A percentile compares a stretch with the other conserved stretches of the same genome.
Conservation (phyloP, 2,113 vertebrate genomes). For the Lucifuga dentata region DNA sequence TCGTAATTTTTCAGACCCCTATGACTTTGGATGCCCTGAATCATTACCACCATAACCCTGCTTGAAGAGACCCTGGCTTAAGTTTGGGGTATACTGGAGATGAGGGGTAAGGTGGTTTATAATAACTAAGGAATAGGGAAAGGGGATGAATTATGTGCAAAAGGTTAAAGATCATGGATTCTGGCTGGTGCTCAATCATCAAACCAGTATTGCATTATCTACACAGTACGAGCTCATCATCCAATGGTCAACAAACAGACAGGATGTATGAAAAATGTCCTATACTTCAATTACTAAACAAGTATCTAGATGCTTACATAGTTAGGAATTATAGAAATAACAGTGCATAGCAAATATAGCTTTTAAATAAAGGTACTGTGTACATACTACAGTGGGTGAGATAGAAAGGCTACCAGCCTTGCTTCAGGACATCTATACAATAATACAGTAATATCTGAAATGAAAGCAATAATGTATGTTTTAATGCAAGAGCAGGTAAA, state of each 20-base stretch:
- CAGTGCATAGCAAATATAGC: constrained; percentile 75
- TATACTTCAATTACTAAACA: constrained; percentile 52
- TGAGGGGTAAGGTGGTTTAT: constrained; percentile 21
- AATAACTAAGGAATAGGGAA: constrained; percentile 14
- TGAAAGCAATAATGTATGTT: constrained; percentile 81
- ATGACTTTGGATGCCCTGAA: constrained; percentile 24
- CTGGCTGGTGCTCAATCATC: constrained; percentile 78
- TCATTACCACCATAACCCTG: constrained; percentile 42
- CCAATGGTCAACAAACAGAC: constrained; percentile 55
- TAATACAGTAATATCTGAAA: constrained; percentile 81
- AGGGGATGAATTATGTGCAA: constrained; percentile 27
- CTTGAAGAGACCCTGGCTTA: constrained; percentile 9
- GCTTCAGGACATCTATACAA: constrained; percentile 79
- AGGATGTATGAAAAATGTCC: constrained; percentile 50
- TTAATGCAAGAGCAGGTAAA: constrained; percentile 82
- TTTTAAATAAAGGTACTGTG: constrained; percentile 76
- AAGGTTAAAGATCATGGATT: constrained; percentile 50
- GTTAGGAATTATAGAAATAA: constrained; percentile 58
- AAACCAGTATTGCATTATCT: constrained; percentile 75
- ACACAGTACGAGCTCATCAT: constrained; percentile 74
- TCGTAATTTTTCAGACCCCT: constrained; percentile 14
- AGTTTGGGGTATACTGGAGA: not conserved
- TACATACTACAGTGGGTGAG: constrained; percentile 76
- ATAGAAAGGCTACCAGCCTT: constrained; percentile 75
- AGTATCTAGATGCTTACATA: constrained; percentile 61